These are phyloP conservation scores for Hydropotes inermis DNA, from an alignment of 2,113 vertebrate genomes.

Conservation along the genomic window DNA sequence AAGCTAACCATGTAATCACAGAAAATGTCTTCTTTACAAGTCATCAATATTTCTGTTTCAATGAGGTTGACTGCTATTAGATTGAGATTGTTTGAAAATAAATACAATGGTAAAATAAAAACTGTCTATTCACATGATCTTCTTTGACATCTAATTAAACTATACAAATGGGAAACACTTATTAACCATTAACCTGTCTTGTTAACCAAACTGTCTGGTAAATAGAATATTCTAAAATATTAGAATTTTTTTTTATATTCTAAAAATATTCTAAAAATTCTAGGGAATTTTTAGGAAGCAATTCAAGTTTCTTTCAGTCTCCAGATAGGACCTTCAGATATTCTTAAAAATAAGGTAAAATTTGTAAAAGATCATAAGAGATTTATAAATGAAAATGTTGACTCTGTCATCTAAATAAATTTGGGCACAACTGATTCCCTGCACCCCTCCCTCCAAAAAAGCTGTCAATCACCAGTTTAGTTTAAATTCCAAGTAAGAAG, in stretches of 20 bases:
- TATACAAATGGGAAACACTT: neutral
- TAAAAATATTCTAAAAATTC: too few relatives aligned
- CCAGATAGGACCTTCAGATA: neutral
- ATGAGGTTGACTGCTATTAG: conserved; percentile 19
- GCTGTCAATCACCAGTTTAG: neutral
- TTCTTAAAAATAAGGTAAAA: neutral
- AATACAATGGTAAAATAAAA: conserved; percentile 23
- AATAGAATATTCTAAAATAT: neutral
- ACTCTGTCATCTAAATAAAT: neutral
- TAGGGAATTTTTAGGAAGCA: neutral
- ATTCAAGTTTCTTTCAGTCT: neutral
- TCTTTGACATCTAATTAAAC: neutral
- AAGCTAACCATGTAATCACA: conserved; percentile 69
- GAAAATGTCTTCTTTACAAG: conserved; percentile 64
- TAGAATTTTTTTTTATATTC: too few relatives aligned
- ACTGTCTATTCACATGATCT: neutral
- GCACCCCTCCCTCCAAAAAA: neutral
- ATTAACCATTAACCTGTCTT: neutral
- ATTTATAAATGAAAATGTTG: neutral
- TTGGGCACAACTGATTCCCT: neutral
- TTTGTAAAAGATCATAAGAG: neutral
- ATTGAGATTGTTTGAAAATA: conserved; percentile 33
- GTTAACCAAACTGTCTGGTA: neutral
- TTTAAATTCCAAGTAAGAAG: neutral
- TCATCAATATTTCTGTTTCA: conserved; percentile 61